Base-by-base conservation (phyloP, 1,140 invertebrate species). In the Apis florea region DNA sequence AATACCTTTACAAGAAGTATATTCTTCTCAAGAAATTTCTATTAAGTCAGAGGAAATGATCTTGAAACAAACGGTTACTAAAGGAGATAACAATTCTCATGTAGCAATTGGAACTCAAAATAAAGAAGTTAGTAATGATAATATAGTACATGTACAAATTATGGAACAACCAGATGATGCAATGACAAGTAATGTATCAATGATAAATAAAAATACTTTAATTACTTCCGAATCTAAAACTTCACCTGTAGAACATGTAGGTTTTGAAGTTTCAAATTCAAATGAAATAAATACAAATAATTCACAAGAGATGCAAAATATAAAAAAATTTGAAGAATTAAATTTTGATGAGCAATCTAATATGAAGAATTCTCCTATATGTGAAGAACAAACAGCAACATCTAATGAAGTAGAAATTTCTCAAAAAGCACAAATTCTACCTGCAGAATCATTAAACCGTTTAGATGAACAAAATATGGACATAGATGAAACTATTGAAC, bases 161-260 rank as follows among this genome's bases (percentile, higher is more conserved):
- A 49, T 63, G 15, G 81, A 85, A 19, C 80, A 87, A 40, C 64
- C 80, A 19, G 74, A 67, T 13, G 61, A 82, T 26, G 40, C 84
- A 4, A 82, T 82, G 67, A 84, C 79, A 1, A 80, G 54, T 47
- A 79, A 64, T 31, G 72, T 82, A 70, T 83, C 87, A 11, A 68
- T 83, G n/a, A 78, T 88, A 6, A 88, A 89, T 2, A 88, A 91
- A 21, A 69, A 63, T 49, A 68, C 82, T 58, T 75, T 83, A 64
- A 67, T 90, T n/a, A 79, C 80, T 10, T 80, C 89, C 0, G 85
- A 90, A 61, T 85, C 84, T 21, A 85, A 87, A 67, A 54, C 80
- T 21, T 71, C 87, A 63, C 77, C 88, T 15, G 63, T 67, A n/a
- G 68, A 87, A 68, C 83, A 79, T 13, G 5, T 76, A 40, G 71